Base-by-base conservation (phyloP, 2,797 vertebrate genomes). In the Babyrousa celebensis region DNA sequence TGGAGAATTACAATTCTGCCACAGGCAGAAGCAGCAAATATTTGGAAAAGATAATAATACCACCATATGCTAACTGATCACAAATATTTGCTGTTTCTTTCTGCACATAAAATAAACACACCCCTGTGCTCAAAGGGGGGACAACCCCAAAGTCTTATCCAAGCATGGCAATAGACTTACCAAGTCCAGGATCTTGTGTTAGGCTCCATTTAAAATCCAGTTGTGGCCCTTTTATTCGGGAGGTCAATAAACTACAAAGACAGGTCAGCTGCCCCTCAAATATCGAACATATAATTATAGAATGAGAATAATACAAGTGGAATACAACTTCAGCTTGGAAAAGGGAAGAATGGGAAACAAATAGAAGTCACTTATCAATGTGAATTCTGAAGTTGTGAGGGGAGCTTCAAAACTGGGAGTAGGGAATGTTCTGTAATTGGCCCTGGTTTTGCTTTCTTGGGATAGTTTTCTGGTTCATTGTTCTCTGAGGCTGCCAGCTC, bases 191-290 rank as follows among this genome's bases (percentile, higher is more conserved):
- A 36, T 36, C 36, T 36, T 36, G 36, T 36, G 36, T 36, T 36
- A 36, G 36, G 36, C 36, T 36, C 36, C 36, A 65, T 63, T 78
- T 70, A 84, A 89, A 96, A 79, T 70, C 32, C 63, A 96, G 56
- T 87, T 70, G 48, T 80, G 60, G 18, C 56, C 1, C 23, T 80
- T 89, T 86, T 89, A 95, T 43, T 89, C 52, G 67, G 23, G 40
- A 92, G 62, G 93, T 60, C 43, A 62, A 89, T 71, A 89, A 88
- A 90, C 27, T 91, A 95, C 93, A 78, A 83, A 77, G 72, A 80
- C 36, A 91, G 70, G 60, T 82, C 65, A 95, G 62, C n/a, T 56
- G 27, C 1, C 10, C 68, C 27, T 85, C 36, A 92, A 70, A 75
- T 27, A 89, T 15, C 14, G 10, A 85, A 92, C 16, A 65, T 60